phyloP scores from a whole-genome alignment of 2,797 vertebrate species.

The Moxostoma hubbsi region DNA sequence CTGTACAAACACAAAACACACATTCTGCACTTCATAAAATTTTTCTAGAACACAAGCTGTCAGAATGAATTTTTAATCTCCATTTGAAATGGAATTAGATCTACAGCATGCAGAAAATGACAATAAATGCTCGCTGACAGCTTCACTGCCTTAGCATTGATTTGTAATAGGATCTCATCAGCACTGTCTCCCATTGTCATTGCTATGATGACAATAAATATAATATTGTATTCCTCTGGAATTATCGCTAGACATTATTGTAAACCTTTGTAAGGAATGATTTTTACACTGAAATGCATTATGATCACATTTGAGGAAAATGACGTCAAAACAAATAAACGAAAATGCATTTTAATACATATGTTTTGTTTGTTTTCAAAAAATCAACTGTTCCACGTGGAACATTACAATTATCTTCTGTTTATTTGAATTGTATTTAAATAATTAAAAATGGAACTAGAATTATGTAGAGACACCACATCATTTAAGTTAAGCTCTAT shows the following conservation, averaged over 20 bases:
- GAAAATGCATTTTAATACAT: slow-evolving; percentile 69
- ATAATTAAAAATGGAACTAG: no score
- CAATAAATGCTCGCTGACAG: slow-evolving; percentile 64
- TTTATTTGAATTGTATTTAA: no score
- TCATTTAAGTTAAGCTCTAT: no score
- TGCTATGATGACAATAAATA: slow-evolving; percentile 83
- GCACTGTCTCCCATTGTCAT: slow-evolving; percentile 86
- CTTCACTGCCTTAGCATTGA: slow-evolving; percentile 75
- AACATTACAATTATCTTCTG: slow-evolving; percentile 56
- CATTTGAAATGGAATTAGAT: slow-evolving; percentile 50
- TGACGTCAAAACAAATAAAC: slow-evolving; percentile 66
- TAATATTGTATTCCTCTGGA: slow-evolving; percentile 86
- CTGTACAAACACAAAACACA: slow-evolving; percentile 60
- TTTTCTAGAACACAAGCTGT: no score
- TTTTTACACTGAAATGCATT: slow-evolving; percentile 83
- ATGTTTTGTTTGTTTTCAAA: slow-evolving; percentile 70
- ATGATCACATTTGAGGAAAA: slow-evolving; percentile 76
- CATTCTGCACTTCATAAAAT: slow-evolving; percentile 61
- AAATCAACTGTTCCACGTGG: slow-evolving; percentile 54
- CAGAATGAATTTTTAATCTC: slow-evolving; percentile 24
- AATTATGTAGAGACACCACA: no score
- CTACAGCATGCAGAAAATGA: slow-evolving; percentile 71
- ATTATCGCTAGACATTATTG: slow-evolving; percentile 83
- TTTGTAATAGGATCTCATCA: slow-evolving; percentile 76
- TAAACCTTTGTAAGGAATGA: slow-evolving; percentile 90